Percentiles rank a stretch among this genome's conserved stretches.
These are phyloP conservation scores for Patella depressa DNA, from an alignment of 2,888 invertebrate species.

Conservation along the genomic window DNA sequence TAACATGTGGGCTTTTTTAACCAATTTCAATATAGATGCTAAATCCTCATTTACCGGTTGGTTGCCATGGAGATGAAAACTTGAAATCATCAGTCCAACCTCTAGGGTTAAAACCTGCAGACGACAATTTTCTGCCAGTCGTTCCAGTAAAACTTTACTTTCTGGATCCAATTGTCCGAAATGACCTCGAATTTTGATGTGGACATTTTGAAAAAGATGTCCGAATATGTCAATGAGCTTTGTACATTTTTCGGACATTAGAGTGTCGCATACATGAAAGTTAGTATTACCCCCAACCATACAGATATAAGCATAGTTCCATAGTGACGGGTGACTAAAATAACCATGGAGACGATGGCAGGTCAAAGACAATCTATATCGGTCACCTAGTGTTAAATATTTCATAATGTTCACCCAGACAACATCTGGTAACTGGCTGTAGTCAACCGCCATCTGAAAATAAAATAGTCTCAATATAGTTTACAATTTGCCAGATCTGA, in stretches of 20 bases:
- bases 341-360: constrained; percentile 49
- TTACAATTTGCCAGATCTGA: no score
- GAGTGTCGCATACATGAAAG: constrained; percentile 22
- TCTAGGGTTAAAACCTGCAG: constrained; percentile 56
- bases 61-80: constrained; percentile 36
- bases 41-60: constrained; percentile 41
- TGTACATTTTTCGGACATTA: constrained; percentile 14
- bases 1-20: constrained; percentile 51
- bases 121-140: constrained; percentile 50
- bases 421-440: constrained; percentile 56
- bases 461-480: not conserved
- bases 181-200: constrained; percentile 47
- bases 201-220: constrained; percentile 56
- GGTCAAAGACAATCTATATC: constrained; percentile 47
- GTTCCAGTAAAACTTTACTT: constrained; percentile 40
- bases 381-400: constrained; percentile 47
- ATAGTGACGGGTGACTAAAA: constrained; percentile 60
- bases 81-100: constrained; percentile 46
- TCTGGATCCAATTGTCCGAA: constrained; percentile 42
- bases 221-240: constrained; percentile 53
- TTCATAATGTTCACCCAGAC: constrained; percentile 53
- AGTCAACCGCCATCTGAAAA: constrained; percentile 36
- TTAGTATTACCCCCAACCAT: constrained; percentile 33
- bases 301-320: constrained; percentile 50
- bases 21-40: constrained; percentile 44